phyloP scores from a whole-genome alignment of 2,888 invertebrate genomes.

The Xylota segnis region DNA sequence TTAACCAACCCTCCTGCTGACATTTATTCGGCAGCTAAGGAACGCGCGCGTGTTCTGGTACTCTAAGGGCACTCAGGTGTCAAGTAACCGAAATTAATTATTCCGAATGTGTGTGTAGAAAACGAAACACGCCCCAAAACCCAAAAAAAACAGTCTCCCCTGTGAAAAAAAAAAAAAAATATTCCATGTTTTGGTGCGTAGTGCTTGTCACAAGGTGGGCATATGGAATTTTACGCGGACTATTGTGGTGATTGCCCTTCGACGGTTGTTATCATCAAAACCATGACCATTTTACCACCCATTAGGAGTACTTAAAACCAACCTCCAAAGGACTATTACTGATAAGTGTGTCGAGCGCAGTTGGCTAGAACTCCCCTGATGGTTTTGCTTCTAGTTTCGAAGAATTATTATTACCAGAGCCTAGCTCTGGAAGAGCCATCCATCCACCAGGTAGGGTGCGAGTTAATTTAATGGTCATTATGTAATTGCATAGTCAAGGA shows the following conservation, averaged over 20 bases:
- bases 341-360: constrained; percentile 43
- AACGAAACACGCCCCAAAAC: constrained; percentile 60
- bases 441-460: background rate
- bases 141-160: constrained; percentile 23
- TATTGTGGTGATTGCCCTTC: constrained; percentile 62
- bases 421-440: background rate
- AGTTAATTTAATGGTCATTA: constrained; percentile 71
- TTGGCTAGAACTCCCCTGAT: constrained; percentile 18
- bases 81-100: constrained; percentile 76
- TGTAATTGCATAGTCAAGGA: constrained; percentile 65
- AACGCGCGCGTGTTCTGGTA: constrained; percentile 63
- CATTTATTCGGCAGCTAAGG: constrained; percentile 54
- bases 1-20: constrained; percentile 28
- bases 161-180: constrained; percentile 18
- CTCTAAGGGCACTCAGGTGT: constrained; percentile 74
- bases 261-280: constrained; percentile 62
- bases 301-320: constrained; percentile 70
- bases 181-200: constrained; percentile 1
- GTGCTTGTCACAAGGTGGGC: constrained; percentile 12
- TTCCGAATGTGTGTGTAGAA: constrained; percentile 60
- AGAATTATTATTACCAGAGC: constrained; percentile 5
- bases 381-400: constrained; percentile 30
- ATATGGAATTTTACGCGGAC: constrained; percentile 56
- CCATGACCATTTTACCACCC: constrained; percentile 69
- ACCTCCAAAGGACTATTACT: constrained; percentile 51